phyloP scores from a whole-genome alignment of 2,113 vertebrate genomes.

The Isichthys henryi region DNA sequence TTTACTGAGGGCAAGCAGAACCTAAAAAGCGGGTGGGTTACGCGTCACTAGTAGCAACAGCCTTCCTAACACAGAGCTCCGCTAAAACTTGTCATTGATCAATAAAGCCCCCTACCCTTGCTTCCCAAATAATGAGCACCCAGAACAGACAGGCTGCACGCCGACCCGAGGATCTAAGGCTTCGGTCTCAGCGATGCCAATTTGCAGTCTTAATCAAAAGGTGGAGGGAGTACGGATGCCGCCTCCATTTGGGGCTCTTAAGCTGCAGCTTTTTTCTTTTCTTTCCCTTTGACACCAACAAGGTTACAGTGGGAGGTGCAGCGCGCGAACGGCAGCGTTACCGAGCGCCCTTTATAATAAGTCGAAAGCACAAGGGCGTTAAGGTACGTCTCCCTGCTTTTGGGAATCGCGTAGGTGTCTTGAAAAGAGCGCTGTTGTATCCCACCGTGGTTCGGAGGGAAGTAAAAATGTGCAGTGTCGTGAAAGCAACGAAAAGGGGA shows the following conservation, averaged over 20 bases:
- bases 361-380: neutral
- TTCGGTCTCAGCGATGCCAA: slow-evolving; percentile 53
- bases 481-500: neutral
- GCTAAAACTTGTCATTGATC: neutral
- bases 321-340: neutral
- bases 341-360: slow-evolving; percentile 5
- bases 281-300: slow-evolving; percentile 14
- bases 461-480: neutral
- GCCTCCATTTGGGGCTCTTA: slow-evolving; percentile 35
- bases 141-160: slow-evolving; percentile 55
- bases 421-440: neutral
- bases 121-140: slow-evolving; percentile 6
- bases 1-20: slow-evolving; percentile 44
- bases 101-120: neutral
- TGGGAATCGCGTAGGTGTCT: slow-evolving; percentile 3
- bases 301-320: slow-evolving; percentile 3
- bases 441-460: neutral
- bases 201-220: slow-evolving; percentile 62
- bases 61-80: neutral
- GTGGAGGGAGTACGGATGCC: slow-evolving; percentile 33
- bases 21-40: neutral
- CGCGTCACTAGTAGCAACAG: neutral
- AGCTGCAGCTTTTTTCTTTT: slow-evolving; percentile 28
- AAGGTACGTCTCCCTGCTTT: neutral
- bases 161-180: slow-evolving; percentile 55